Evolutionary conservation across 1,140 invertebrate genomes (phyloP), one percentile per base, ranked within the genome.

Genomic region (Heliconius eleuchia): DNA sequence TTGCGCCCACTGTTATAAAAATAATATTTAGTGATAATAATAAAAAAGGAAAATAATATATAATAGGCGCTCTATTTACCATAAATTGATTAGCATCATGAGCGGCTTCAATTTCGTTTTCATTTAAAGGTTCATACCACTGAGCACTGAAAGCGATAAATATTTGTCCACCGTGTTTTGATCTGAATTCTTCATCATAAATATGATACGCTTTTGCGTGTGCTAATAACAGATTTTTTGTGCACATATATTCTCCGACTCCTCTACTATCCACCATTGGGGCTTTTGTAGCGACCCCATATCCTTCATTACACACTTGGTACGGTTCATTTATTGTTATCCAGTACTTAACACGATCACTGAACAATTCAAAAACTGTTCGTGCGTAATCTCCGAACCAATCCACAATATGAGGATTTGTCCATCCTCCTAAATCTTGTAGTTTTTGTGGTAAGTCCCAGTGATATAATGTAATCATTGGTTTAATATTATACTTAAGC

Each of bases 271-370:
- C 92, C 16, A 94, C 86, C 3, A 88, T 87, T 0, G 95, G 95
- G 4, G 95, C 95, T 83, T 93, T 91, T 37, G 85, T 88, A 66
- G 85, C 89, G 3, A 84, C 82, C 18, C 95, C 95, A 86, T 97
- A 97, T 6, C 95, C 95, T 11, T 91, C 86, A 55, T 95, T 89
- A 78, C 96, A 96, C 18, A 96, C 87, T 79, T 96, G 94, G 82
- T 93, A 91, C 0, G 96, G 96, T 88, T 97, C 96, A 85, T 97
- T 97, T 42, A 97, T 95, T 1, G 97, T 97, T 4, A 96, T 95
- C 96, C 96, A 97, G 71, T 93, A 83, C 83, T 95, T 96, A 0
- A 96, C 96, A 80, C 95, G 93, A 89, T 96, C 95, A 1, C 96
- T 96, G 80, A 96, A 96, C 78, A 94, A 88, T 79, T 95, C 88